Evolutionary conservation across 2,797 vertebrate species (phyloP).

Genomic region (Aeoliscus strigatus): DNA sequence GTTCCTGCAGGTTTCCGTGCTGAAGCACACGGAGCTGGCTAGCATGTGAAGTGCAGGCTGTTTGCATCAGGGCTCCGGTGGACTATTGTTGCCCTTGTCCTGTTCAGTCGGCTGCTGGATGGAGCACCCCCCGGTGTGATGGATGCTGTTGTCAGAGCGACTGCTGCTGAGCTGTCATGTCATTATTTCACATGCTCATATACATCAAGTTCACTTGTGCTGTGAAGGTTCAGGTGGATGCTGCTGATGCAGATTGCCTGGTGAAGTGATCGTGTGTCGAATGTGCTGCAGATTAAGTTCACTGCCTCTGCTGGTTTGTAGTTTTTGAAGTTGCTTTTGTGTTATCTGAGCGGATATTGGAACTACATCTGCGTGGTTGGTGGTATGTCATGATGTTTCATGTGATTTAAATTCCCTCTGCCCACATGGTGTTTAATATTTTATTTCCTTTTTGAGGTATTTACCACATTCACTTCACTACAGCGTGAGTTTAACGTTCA

Average conservation of each 20-base stretch:
- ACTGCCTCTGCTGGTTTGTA: background rate
- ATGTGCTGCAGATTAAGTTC: background rate
- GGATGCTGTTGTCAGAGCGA: slow-evolving; percentile 31
- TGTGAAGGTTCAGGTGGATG: slow-evolving; percentile 5
- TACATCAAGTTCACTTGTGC: slow-evolving; percentile 16
- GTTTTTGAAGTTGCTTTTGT: background rate
- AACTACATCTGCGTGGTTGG: background rate
- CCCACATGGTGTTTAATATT: no score
- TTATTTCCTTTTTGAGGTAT: no score
- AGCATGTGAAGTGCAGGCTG: slow-evolving; percentile 13
- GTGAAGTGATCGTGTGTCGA: background rate
- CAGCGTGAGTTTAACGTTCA: no score
- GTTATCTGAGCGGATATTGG: background rate
- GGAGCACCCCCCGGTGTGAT: slow-evolving; percentile 22
- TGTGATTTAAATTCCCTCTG: no score
- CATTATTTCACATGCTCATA: slow-evolving; percentile 24
- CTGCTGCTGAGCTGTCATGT: slow-evolving; percentile 15
- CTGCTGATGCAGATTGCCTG: slow-evolving; percentile 5
- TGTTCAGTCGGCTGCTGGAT: background rate
- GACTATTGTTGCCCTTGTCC: no score
- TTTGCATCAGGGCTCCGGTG: background rate
- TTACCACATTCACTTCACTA: no score
- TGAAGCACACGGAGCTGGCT: slow-evolving; percentile 3
- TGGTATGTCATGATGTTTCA: no score
- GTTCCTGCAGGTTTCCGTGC: slow-evolving; percentile 1